These are phyloP conservation scores for Cylindroiulus punctatus DNA, from an alignment of 2,888 invertebrate genomes.

Conservation along the genomic window DNA sequence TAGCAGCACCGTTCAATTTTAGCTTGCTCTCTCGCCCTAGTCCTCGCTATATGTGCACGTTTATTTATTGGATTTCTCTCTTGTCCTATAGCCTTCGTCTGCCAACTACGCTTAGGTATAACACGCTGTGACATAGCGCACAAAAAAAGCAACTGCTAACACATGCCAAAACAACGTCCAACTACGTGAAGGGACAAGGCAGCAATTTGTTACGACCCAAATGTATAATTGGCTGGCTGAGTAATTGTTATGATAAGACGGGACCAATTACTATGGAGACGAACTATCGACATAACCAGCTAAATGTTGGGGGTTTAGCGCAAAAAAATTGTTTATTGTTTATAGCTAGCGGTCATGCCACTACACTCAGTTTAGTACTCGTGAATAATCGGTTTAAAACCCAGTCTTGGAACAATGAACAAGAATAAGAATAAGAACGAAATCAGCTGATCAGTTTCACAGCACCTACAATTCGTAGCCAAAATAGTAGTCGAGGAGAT, in stretches of 20 bases:
- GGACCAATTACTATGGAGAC: slow-evolving; percentile 8
- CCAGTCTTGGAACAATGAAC: no score
- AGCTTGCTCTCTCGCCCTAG: not conserved
- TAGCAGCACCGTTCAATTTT: not conserved
- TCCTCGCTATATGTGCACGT: not conserved
- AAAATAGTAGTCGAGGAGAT: no score
- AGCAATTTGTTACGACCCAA: not conserved
- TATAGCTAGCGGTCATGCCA: no score
- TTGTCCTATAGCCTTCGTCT: not conserved
- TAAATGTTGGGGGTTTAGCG: not conserved
- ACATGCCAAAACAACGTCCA: not conserved
- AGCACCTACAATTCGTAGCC: no score
- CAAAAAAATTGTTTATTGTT: no score
- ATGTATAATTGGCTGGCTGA: not conserved
- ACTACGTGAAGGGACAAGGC: not conserved
- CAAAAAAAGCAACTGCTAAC: not conserved
- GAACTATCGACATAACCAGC: not conserved
- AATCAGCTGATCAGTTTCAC: no score
- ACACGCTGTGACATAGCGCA: not conserved
- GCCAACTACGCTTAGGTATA: not conserved
- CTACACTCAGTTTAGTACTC: no score
- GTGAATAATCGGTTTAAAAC: no score
- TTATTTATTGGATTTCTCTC: not conserved
- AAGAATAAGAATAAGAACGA: no score
- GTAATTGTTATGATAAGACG: not conserved